Evolutionary conservation across 2,113 vertebrate genomes (phyloP), one percentile per base, ranked within the genome.

Genomic region (Misgurnus mizolepis): DNA sequence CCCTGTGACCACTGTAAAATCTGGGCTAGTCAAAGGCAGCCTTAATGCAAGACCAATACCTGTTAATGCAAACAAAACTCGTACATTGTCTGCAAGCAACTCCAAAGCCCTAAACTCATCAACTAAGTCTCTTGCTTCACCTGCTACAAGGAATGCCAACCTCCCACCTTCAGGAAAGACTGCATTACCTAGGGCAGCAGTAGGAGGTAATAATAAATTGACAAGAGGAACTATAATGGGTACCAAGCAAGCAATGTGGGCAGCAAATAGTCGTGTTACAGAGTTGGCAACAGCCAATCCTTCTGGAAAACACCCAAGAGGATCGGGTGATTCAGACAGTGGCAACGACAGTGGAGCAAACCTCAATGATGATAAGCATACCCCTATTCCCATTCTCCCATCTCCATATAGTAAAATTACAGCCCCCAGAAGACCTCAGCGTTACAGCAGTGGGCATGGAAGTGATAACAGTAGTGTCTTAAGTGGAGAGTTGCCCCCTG

Each of bases 371-470:
- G 84, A 85, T 66, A 80, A 85, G 77, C 84, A 34, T 43, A 85
- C 77, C 45, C 84, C 84, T 6, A 89, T 92, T 87, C 0, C 93
- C 93, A 0, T 65, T 83, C 88, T 99, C 82, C 97, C 98, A 0
- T 99, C 98, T 3, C 98, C 98, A 0, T 99, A 99, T 89, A 99
- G 98, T 91, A 99, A 96, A 89, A 97, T 99, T 79, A 99, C 98
- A 0, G 98, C 98, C 0, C 98, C 98, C 0, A 92, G 98, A 39
- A 86, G 97, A 82, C 97, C 98, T 0, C 98, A 98, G 87, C 95
- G 97, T 65, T 95, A 95, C 89, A 99, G 98, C 93, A 99, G 98
- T 0, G 98, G 97, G 7, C 98, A 98, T 0, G 98, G 98, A 82
- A 99, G 98, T 0, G 98, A 99, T 91, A 99, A 96, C 89, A 99